Percentiles rank a stretch among this genome's conserved stretches.
Conservation (phyloP, 1,140 invertebrate species). For the Drosophila mojavensis region DNA sequence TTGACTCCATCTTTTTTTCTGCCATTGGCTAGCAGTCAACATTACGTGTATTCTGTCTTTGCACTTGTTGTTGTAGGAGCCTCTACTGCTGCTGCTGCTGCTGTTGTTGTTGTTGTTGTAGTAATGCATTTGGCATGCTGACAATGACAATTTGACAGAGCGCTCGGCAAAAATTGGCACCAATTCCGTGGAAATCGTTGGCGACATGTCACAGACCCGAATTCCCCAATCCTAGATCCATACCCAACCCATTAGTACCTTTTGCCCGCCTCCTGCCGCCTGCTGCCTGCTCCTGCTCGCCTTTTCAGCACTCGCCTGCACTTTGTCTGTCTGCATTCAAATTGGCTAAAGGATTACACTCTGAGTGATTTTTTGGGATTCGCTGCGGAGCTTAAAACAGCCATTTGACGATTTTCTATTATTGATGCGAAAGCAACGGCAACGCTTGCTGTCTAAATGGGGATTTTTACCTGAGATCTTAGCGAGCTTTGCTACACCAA, state of each 20-base stretch:
- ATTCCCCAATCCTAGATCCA: not conserved
- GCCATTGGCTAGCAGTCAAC: constrained; percentile 33
- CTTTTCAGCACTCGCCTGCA: constrained; percentile 11
- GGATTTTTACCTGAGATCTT: too few relatives aligned
- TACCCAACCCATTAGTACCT: not conserved
- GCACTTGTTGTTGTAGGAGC: not conserved
- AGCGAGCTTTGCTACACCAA: too few relatives aligned
- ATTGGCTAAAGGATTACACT: constrained; percentile 78
- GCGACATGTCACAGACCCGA: constrained; percentile 66
- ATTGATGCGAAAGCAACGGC: constrained; percentile 60
- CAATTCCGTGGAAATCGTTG: constrained; percentile 76
- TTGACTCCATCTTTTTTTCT: not conserved
- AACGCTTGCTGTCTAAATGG: too few relatives aligned
- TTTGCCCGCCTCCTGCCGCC: not conserved
- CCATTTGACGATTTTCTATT: constrained; percentile 44
- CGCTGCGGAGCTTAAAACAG: constrained; percentile 15
- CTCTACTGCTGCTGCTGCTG: not conserved
- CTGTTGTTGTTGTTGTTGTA: constrained; percentile 43
- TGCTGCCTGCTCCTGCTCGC: not conserved
- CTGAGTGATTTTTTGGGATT: constrained; percentile 52
- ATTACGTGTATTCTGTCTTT: constrained; percentile 28
- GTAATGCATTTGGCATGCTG: constrained; percentile 82
- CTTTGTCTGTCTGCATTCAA: constrained; percentile 45
- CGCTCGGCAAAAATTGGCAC: constrained; percentile 81
- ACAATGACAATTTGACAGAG: constrained; percentile 84